Percentiles rank a stretch among this genome's conserved stretches.
These are phyloP conservation scores for Podotricha telesiphe DNA, from an alignment of 2,888 invertebrate species.

Conservation along the genomic window DNA sequence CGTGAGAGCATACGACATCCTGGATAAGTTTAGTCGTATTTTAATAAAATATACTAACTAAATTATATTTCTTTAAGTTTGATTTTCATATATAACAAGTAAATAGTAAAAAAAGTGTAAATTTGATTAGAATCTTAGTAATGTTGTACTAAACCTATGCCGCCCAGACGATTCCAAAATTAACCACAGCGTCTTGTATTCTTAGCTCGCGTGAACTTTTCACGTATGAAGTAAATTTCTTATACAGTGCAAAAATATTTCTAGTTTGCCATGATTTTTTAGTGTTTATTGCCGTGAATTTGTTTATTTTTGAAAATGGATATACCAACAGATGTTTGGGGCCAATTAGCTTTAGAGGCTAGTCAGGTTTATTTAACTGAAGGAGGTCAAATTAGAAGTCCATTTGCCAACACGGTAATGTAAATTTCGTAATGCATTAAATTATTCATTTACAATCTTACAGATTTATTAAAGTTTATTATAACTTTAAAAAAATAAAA, in stretches of 20 bases:
- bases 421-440: not conserved
- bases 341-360: slow-evolving; percentile 93
- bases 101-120: slow-evolving; percentile 39
- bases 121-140: slow-evolving; percentile 56
- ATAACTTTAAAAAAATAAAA: not conserved
- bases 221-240: slow-evolving; percentile 63
- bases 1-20: not conserved
- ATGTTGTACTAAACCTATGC: slow-evolving; percentile 55
- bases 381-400: slow-evolving; percentile 90
- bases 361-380: slow-evolving; percentile 93
- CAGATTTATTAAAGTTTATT: not conserved
- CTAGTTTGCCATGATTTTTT: slow-evolving; percentile 50
- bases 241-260: slow-evolving; percentile 43
- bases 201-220: slow-evolving; percentile 62
- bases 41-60: not conserved
- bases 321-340: slow-evolving; percentile 92
- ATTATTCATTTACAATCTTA: not conserved
- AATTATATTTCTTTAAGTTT: not conserved
- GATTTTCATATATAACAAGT: slow-evolving; percentile 6
- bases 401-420: slow-evolving; percentile 92
- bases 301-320: slow-evolving; percentile 76
- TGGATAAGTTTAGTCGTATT: not conserved
- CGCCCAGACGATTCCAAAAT: slow-evolving; percentile 80
- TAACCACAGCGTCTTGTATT: slow-evolving; percentile 75
- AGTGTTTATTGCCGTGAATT: slow-evolving; percentile 52